Percentiles rank a stretch among this genome's conserved stretches.
phyloP scores from a whole-genome alignment of 2,888 invertebrate species.

The Dicyrtomina minuta region DNA sequence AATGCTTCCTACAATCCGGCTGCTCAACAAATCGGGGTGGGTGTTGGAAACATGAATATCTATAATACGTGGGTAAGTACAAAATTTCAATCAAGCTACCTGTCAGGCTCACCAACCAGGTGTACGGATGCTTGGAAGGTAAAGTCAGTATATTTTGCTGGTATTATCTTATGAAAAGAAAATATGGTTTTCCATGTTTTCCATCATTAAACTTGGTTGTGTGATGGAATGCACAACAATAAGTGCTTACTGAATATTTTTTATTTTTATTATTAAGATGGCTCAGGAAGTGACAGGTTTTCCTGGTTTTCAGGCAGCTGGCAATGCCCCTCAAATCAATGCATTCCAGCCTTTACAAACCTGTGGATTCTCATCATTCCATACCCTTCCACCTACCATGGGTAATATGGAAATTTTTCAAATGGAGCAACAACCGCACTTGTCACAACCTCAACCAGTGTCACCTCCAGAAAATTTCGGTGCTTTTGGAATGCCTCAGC shows the following conservation, averaged over 20 bases:
- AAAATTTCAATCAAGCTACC: conserved; percentile 4
- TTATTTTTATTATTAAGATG: background rate
- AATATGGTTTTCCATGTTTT: background rate
- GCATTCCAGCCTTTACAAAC: background rate
- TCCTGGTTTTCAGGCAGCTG: background rate
- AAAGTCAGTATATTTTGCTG: too few species aligned
- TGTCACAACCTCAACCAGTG: too few species aligned
- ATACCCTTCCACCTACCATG: background rate
- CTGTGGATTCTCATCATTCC: background rate
- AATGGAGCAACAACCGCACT: background rate
- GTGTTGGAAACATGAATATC: background rate
- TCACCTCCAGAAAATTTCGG: background rate
- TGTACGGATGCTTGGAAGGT: conserved; percentile 28
- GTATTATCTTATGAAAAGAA: background rate
- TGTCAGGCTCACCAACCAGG: background rate
- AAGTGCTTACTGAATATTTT: too few species aligned
- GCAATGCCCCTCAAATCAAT: background rate
- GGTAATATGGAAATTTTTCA: too few species aligned
- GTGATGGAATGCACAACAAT: background rate
- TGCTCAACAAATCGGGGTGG: background rate
- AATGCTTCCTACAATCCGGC: background rate
- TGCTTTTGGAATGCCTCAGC: background rate
- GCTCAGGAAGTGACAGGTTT: background rate
- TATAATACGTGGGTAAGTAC: conserved; percentile 27
- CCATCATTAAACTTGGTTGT: background rate